These are phyloP conservation scores for Pipra filicauda DNA, from an alignment of 2,113 vertebrate species.

Conservation along the genomic window DNA sequence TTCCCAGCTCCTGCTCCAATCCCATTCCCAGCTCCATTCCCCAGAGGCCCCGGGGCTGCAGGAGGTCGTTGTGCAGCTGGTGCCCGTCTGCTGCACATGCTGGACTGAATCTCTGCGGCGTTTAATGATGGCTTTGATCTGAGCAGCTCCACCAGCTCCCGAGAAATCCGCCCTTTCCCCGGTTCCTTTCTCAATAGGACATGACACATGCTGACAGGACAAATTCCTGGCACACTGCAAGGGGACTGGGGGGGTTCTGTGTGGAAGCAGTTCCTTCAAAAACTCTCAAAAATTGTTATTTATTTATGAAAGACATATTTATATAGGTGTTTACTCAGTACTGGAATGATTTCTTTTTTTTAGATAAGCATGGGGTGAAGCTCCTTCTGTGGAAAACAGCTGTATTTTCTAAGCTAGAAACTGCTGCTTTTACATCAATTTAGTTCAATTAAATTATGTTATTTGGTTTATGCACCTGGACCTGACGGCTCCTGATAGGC, in stretches of 20 bases:
- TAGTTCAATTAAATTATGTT: neutral
- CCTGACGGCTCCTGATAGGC: neutral
- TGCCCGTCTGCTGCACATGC: neutral
- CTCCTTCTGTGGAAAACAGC: neutral
- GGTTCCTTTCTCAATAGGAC: neutral
- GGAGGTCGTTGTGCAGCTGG: neutral
- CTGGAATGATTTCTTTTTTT: neutral
- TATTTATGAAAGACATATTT: neutral
- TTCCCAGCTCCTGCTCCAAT: neutral
- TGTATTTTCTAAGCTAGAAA: neutral
- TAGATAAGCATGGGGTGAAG: neutral
- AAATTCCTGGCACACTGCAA: neutral
- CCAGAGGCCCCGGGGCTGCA: accelerated
- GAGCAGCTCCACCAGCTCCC: neutral
- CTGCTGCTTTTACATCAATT: neutral
- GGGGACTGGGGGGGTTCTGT: neutral
- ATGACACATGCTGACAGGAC: neutral
- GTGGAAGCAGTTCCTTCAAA: neutral
- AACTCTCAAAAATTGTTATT: neutral
- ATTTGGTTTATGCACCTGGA: neutral
- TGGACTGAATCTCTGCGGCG: neutral
- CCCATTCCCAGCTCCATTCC: neutral
- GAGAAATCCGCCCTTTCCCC: neutral
- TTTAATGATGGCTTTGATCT: neutral
- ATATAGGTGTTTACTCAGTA: neutral